Conservation (phyloP, 2,113 vertebrate genomes). For the Cinclus cinclus region DNA sequence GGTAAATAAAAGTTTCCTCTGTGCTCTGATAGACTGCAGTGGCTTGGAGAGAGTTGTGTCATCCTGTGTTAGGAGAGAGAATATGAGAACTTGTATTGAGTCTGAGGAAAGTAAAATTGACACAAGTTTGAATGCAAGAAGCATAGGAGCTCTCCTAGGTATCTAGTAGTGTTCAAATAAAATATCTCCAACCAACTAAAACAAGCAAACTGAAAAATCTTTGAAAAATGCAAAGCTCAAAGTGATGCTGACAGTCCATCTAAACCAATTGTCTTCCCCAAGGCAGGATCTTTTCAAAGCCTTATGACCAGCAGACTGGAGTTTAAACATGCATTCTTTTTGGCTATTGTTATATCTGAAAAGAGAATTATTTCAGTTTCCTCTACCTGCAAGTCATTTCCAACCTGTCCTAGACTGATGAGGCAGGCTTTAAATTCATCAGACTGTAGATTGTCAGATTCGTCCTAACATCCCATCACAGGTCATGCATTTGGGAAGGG, state of each 20-base stretch:
- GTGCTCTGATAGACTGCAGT: background rate
- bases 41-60: background rate
- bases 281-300: background rate
- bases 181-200: background rate
- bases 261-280: background rate
- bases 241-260: background rate
- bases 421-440: conserved; percentile 74
- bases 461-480: conserved; percentile 48
- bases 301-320: background rate
- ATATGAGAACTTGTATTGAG: background rate
- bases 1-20: background rate
- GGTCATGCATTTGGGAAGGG: conserved; percentile 47
- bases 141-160: background rate
- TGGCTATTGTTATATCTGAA: background rate
- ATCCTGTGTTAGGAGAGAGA: background rate
- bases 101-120: background rate
- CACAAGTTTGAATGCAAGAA: background rate
- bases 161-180: background rate
- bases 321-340: background rate
- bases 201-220: background rate
- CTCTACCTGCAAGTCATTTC: conserved; percentile 69
- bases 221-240: background rate
- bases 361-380: background rate
- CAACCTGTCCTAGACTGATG: conserved; percentile 74
- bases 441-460: conserved; percentile 58